Evolutionary conservation across 2,888 invertebrate genomes (phyloP), one percentile per base, ranked within the genome.

Genomic region (Leptopilina syphax): DNA sequence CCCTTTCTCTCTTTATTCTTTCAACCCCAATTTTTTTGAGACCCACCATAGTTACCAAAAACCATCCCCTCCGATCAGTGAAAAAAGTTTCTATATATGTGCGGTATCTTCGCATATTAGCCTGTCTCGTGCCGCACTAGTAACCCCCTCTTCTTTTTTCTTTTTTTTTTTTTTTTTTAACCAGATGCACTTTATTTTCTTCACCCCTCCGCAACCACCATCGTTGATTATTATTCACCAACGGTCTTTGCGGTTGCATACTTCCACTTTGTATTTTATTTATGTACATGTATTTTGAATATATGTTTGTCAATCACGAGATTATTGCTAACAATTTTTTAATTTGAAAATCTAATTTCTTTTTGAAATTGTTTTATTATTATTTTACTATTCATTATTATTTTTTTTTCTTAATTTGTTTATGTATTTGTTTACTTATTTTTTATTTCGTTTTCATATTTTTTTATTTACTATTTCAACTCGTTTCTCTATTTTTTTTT

Each of bases 151-250:
- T 27, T 27, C 27, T 27, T 27, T 27, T 27, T 27, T 27, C 27
- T 27, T 27, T 27, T 27, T 27, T 27, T 27, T 70, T 70, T n/a
- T n/a, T 54, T 70, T 70, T 24, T 50, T 50, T 0, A 70, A 70
- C 54, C 65, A 79, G 66, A 76, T 76, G 78, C 77, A 73, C 73
- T 81, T 65, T 65, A 76, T 78, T 68, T 67, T 78, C 79, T 68
- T 81, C 80, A 60, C 63, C 80, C 80, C 68, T 80, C 27, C 77
- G 9, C 63, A 60, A 18, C 7, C 60, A 60, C 60, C n/a, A 18
- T 63, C 63, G 79, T 80, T 83, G 79, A 47, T 70, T 63, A 47
- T 70, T 63, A 65, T 80, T 80, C 65, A 81, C 70, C 50, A 73
- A 78, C 76, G 76, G 57, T 77, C 76, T 60, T 76, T 70, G 70